Evolutionary conservation across 2,113 vertebrate genomes (phyloP).

Genomic region (Rhombomys opimus): DNA sequence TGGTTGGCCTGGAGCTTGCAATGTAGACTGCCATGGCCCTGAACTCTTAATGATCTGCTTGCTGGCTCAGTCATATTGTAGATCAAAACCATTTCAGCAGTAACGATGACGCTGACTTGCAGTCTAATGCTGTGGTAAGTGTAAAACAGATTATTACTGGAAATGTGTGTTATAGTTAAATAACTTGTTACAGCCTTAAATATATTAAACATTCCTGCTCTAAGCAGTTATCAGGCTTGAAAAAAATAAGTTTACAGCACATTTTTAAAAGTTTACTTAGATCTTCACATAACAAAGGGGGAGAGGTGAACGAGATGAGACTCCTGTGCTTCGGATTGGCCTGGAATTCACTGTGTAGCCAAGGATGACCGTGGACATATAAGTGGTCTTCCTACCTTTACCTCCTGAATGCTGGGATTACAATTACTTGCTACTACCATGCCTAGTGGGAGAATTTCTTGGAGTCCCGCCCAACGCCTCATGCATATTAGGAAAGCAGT

Average conservation of each 20-base stretch:
- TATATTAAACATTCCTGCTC: neutral
- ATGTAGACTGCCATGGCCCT: neutral
- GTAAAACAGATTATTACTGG: neutral
- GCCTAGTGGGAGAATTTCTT: neutral
- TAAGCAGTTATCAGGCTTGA: neutral
- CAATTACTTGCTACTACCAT: neutral
- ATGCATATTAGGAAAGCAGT: neutral
- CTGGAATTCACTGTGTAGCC: neutral
- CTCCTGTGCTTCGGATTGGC: neutral
- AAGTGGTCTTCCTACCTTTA: neutral
- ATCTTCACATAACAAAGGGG: neutral
- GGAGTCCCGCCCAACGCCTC: neutral
- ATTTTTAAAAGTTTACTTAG: neutral
- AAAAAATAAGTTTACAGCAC: neutral
- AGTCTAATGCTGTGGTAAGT: neutral
- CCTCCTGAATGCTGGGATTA: neutral
- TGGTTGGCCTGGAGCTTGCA: neutral
- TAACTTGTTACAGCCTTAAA: neutral
- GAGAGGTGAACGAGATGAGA: neutral
- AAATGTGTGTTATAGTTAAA: neutral
- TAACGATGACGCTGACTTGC: neutral
- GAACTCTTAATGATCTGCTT: neutral
- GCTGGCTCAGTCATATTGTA: neutral
- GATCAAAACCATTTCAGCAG: neutral
- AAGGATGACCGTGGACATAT: neutral